These are phyloP conservation scores for Herminia tarsipennalis DNA, from an alignment of 2,888 invertebrate genomes.

Conservation along the genomic window DNA sequence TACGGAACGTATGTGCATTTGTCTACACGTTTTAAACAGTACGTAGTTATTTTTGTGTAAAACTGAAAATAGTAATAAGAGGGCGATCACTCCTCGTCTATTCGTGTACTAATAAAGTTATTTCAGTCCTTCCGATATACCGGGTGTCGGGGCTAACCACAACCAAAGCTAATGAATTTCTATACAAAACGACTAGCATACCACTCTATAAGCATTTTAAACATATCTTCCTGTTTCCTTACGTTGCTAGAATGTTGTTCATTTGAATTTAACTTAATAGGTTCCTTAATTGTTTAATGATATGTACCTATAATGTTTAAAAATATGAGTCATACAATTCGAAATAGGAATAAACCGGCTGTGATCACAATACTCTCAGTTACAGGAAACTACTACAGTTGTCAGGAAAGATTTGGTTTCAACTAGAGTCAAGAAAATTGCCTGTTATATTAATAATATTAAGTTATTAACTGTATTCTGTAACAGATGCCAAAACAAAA, in stretches of 20 bases:
- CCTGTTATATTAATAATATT: too few relatives aligned
- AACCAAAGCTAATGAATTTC: constrained; percentile 33
- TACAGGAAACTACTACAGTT: too few relatives aligned
- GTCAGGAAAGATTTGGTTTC: too few relatives aligned
- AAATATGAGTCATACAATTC: too few relatives aligned
- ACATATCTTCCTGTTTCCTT: constrained; percentile 13
- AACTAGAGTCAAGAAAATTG: too few relatives aligned
- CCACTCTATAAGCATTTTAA: constrained; percentile 17
- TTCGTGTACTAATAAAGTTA: constrained; percentile 76
- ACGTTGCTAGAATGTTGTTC: background rate
- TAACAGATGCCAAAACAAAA: too few relatives aligned
- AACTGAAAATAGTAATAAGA: constrained; percentile 73
- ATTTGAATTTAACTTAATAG: background rate
- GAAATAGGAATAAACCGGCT: too few relatives aligned
- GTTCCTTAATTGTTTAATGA: too few relatives aligned
- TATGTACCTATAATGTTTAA: too few relatives aligned
- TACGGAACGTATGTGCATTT: constrained; percentile 24
- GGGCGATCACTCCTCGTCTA: constrained; percentile 77
- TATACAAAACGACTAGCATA: constrained; percentile 21
- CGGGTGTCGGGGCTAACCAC: constrained; percentile 42
- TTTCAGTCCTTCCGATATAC: constrained; percentile 69
- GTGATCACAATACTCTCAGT: too few relatives aligned
- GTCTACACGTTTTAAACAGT: constrained; percentile 47
- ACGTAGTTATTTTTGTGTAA: constrained; percentile 59
- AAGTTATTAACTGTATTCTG: too few relatives aligned